Evolutionary conservation across 2,797 vertebrate species (phyloP), one percentile per base, ranked within the genome.

Genomic region (Merluccius polli): DNA sequence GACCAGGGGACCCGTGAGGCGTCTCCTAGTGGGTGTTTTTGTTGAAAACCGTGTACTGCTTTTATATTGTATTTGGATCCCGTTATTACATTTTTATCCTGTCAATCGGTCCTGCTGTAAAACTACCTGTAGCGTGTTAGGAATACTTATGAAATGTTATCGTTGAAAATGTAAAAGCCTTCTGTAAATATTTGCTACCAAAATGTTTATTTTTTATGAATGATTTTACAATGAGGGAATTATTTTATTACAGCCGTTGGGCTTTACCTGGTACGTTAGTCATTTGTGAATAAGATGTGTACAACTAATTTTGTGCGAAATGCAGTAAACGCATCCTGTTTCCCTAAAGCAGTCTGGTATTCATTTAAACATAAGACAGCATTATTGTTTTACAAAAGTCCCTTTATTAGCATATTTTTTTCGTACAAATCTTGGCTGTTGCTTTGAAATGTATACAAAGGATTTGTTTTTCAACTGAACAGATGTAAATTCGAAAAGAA

Each of bases 361-460:
- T 33, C 69, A 70, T 35, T 70, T 33, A 32, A n/a, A 71, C n/a
- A 71, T 36, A 3, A 71, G n/a, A 71, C 18, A 24, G 32, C 1
- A 10, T 35, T 35, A 1, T 36, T 35, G 32, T 27, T 38, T 38
- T 87, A 88, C 79, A 87, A 82, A 83, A 65, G 80, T 90, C 81
- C 78, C 83, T 94, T 94, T 93, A 93, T 93, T 94, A 72, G 44
- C 75, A 86, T 88, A 85, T 82, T 85, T 77, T 82, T 35, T 80
- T 87, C n/a, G 77, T 92, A 91, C 79, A 89, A 90, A 92, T 86
- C 12, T 84, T 84, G 79, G 80, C 80, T 78, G 73, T 76, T 74
- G 68, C 65, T 86, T 87, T 70, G 72, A 81, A 81, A 80, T 78
- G 70, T 73, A 3, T 78, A 83, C 77, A 83, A 27, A 48, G 16